phyloP scores from a whole-genome alignment of 2,888 invertebrate genomes.

The Trissoscelio sp. region DNA sequence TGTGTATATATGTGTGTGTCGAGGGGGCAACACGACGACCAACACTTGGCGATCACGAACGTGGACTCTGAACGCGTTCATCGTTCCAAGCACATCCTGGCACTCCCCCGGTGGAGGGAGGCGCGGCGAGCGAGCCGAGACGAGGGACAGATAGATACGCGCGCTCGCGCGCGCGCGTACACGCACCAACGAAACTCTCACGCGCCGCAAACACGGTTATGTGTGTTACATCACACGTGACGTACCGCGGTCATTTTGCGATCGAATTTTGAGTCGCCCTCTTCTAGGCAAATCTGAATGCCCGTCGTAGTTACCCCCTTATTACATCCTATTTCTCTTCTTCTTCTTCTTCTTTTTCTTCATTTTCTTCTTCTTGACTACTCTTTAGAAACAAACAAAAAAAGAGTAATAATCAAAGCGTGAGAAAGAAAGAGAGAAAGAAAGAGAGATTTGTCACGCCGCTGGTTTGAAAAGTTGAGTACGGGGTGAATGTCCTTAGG shows the following conservation, averaged over 20 bases:
- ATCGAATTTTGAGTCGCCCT: constrained; percentile 42
- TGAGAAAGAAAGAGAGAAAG: not conserved
- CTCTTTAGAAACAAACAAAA: not conserved
- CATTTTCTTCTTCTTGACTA: too few species aligned
- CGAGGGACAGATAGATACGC: constrained; percentile 79
- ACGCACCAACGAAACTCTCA: constrained; percentile 50
- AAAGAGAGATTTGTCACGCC: constrained; percentile 37
- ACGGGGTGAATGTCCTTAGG: constrained; percentile 64
- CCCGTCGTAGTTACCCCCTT: too few species aligned
- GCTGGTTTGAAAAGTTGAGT: constrained; percentile 50
- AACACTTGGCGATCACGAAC: constrained; percentile 64
- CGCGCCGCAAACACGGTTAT: constrained; percentile 44
- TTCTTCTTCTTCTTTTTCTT: too few species aligned
- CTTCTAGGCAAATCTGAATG: too few species aligned
- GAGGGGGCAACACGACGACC: constrained; percentile 63
- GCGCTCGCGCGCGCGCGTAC: constrained; percentile 50
- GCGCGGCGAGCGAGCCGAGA: constrained; percentile 74
- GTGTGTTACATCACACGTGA: constrained; percentile 67
- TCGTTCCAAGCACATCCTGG: constrained; percentile 83
- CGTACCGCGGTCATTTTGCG: constrained; percentile 53
- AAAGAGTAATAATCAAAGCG: not conserved
- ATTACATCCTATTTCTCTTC: too few species aligned
- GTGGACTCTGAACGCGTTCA: constrained; percentile 77
- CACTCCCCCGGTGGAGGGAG: constrained; percentile 80
- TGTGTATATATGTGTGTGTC: constrained; percentile 40